Conservation (phyloP, 2,888 invertebrate genomes). For the Imbricaverruca yamaguchii region DNA sequence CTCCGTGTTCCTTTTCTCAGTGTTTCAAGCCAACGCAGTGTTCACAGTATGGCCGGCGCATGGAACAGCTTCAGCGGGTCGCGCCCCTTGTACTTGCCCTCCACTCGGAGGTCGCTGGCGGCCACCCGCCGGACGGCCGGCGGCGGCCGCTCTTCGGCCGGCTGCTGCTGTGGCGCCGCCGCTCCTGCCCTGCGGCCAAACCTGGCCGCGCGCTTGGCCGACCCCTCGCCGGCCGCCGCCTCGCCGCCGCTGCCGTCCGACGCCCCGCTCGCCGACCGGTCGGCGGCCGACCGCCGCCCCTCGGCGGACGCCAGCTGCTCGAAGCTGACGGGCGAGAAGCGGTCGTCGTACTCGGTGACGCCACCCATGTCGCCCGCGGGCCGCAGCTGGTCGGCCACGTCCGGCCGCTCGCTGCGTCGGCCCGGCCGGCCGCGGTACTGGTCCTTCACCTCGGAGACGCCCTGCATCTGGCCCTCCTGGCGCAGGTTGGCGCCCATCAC, state of each 20-base stretch:
- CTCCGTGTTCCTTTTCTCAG: too few relatives aligned
- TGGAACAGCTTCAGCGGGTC: constrained; percentile 9
- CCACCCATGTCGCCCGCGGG: not conserved
- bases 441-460: constrained; percentile 7
- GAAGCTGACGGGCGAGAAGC: not conserved
- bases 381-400: not conserved
- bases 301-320: not conserved
- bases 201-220: not conserved
- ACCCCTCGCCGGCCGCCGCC: too few relatives aligned
- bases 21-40: too few relatives aligned
- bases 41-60: not conserved
- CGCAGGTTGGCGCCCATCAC: constrained; percentile 5
- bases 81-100: not conserved
- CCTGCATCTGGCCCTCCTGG: constrained; percentile 18
- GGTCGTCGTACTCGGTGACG: not conserved
- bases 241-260: too few relatives aligned
- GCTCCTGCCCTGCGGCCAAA: not conserved
- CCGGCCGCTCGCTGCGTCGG: not conserved
- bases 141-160: not conserved
- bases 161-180: not conserved
- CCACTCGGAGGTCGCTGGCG: not conserved
- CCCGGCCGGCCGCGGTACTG: not conserved
- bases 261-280: not conserved
- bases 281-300: not conserved
- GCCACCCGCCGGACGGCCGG: not conserved